These are phyloP conservation scores for Drosophila oshimai DNA, from an alignment of 1,140 invertebrate species.

Conservation along the genomic window DNA sequence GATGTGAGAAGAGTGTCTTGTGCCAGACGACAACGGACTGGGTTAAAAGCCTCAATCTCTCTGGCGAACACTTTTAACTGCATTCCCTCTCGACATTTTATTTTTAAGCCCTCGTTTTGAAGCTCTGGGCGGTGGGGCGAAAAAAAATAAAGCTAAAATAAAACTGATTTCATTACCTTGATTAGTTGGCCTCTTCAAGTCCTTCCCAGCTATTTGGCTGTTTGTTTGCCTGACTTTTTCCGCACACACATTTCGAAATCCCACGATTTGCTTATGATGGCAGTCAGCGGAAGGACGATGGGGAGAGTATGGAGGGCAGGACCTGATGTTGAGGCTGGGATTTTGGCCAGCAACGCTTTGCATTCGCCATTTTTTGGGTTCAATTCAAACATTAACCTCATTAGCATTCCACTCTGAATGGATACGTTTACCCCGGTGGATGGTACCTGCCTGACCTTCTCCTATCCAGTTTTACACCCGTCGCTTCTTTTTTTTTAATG, in stretches of 20 bases:
- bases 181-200: constrained; percentile 81
- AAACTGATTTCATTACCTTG: constrained; percentile 82
- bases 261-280: constrained; percentile 36
- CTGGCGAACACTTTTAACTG: constrained; percentile 47
- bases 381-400: constrained; percentile 82
- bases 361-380: constrained; percentile 58
- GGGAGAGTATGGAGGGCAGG: background rate
- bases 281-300: background rate
- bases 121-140: background rate
- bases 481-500: constrained; percentile 43
- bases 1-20: background rate
- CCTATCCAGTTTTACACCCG: background rate
- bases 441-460: background rate
- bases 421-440: constrained; percentile 3
- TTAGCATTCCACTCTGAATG: constrained; percentile 55
- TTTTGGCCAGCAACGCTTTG: constrained; percentile 5
- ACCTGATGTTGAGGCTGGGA: constrained; percentile 7
- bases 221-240: constrained; percentile 49
- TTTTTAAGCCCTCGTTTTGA: constrained; percentile 40
- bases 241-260: constrained; percentile 52
- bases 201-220: constrained; percentile 16
- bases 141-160: constrained; percentile 66
- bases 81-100: constrained; percentile 7
- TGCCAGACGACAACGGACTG: constrained; percentile 29
- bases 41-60: constrained; percentile 1